Evolutionary conservation across 2,113 vertebrate species (phyloP), one percentile per base, ranked within the genome.

Genomic region (Lipotes vexillifer): DNA sequence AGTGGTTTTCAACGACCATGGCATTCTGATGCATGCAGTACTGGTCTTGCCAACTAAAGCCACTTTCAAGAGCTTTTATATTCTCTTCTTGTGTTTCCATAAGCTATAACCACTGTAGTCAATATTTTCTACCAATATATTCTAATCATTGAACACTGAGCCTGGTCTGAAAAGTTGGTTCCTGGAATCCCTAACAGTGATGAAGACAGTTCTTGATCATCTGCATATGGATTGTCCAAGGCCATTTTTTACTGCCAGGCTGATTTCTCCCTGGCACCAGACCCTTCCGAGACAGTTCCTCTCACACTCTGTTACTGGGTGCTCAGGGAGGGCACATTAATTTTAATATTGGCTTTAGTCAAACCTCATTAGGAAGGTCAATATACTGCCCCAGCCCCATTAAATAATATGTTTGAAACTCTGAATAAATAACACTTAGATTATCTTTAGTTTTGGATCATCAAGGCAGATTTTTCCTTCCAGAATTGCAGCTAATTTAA

Each of bases 281-380:
- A 29, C 68, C 77, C 38, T 75, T 94, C 63, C 9, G 33, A 94
- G 59, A 71, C 44, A 97, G 83, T 49, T 87, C n/a, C 44, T 95
- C 38, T 75, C 88, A 71, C 2, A 41, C 18, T 38, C 49, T 77
- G 83, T 96, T 93, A 94, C 94, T 82, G 74, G 71, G 23, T 89
- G 21, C 59, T n/a, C 59, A 89, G 17, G 66, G 86, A 96, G 86
- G 91, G 59, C 44, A 96, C 88, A 96, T 96, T 97, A 91, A 93
- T 96, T 97, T 95, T 88, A 97, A 98, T 94, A 94, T 84, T 93
- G 83, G 93, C 78, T 92, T 97, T 86, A 94, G 83, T 97, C 92
- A 97, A 63, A 97, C 65, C 88, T 96, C 93, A 65, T 96, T 97
- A 97, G 84, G 49, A 96, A 97, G 94, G 86, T 87, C 93, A 94